Percentiles rank a stretch among this genome's conserved stretches.
These are phyloP conservation scores for Selenia dentaria DNA, from an alignment of 2,888 invertebrate species.

Conservation along the genomic window DNA sequence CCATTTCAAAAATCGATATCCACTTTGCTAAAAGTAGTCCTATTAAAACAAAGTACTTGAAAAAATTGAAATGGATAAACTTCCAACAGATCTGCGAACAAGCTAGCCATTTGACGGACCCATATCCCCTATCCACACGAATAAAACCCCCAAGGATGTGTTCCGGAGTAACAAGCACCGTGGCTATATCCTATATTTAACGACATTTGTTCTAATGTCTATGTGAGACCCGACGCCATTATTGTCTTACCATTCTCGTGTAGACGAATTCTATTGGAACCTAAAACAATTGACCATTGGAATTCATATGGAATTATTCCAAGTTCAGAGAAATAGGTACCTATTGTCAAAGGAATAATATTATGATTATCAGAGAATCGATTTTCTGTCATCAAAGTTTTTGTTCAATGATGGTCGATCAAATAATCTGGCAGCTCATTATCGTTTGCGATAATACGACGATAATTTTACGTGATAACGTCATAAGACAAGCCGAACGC, in stretches of 20 bases:
- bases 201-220: constrained; percentile 59
- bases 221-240: constrained; percentile 23
- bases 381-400: not conserved
- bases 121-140: constrained; percentile 36
- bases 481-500: no score
- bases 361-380: not conserved
- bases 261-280: constrained; percentile 7
- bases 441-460: no score
- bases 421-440: no score
- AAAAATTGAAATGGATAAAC: no score
- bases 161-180: constrained; percentile 44
- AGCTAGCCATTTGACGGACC: constrained; percentile 11
- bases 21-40: no score
- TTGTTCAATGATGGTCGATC: no score
- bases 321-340: no score
- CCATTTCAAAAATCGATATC: no score
- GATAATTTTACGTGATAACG: no score
- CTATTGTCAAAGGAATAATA: not conserved
- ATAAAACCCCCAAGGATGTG: constrained; percentile 45
- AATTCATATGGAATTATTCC: constrained; percentile 14
- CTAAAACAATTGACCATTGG: constrained; percentile 25
- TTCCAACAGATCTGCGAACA: constrained; percentile 4
- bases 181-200: constrained; percentile 50
- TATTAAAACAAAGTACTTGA: no score
- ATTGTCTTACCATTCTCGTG: constrained; percentile 14